Conservation (phyloP, 2,797 vertebrate genomes). For the Tinamus major region DNA sequence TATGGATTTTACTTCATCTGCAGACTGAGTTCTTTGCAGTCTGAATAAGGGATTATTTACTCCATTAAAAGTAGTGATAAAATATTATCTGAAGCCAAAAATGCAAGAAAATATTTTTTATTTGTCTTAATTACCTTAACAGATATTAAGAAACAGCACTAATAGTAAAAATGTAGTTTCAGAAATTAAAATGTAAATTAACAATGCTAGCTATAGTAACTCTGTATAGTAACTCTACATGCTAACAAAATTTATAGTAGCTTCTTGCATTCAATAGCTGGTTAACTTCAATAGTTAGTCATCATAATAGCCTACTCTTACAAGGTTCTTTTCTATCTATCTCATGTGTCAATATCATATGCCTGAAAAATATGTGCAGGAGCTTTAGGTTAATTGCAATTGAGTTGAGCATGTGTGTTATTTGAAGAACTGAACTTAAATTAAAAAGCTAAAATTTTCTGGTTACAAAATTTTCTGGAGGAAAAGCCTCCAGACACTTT, state of each 20-base stretch:
- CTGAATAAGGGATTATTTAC: background rate
- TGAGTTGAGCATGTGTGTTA: conserved; percentile 40
- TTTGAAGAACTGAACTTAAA: conserved; percentile 43
- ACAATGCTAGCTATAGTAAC: background rate
- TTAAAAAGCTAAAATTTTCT: conserved; percentile 39
- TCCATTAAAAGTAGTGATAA: background rate
- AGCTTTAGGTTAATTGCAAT: conserved; percentile 37
- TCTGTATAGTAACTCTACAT: background rate
- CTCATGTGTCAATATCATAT: conserved; percentile 48
- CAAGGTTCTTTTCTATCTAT: background rate
- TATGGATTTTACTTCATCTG: background rate
- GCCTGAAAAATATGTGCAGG: conserved; percentile 29
- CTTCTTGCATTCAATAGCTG: background rate
- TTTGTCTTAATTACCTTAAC: background rate
- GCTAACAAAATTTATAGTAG: background rate
- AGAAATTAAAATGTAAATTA: background rate
- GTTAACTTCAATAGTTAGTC: background rate
- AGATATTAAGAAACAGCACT: background rate
- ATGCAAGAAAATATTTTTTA: background rate
- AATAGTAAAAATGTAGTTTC: background rate
- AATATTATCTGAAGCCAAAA: background rate
- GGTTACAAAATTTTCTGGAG: background rate
- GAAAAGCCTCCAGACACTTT: conserved; percentile 38
- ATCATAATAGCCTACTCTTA: background rate
- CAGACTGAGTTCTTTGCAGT: background rate